Evolutionary conservation across 2,113 vertebrate genomes (phyloP).

Genomic region (Prionailurus bengalensis): DNA sequence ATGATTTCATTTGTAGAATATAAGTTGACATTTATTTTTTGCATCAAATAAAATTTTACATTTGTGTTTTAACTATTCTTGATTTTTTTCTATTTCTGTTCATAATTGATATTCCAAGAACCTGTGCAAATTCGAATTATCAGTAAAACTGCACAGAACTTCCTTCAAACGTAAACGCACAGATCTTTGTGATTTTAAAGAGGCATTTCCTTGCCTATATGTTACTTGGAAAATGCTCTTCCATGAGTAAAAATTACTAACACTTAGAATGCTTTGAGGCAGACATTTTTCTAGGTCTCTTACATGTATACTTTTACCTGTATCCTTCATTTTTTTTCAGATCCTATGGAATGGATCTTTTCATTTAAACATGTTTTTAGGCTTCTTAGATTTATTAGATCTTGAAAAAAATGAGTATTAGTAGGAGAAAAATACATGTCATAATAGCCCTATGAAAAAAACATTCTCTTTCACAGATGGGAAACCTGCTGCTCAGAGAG

Average conservation of each 20-base stretch:
- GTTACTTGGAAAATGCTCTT: background rate
- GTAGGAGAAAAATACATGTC: conserved; percentile 81
- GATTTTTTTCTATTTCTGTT: background rate
- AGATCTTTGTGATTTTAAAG: background rate
- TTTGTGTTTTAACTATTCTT: background rate
- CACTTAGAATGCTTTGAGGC: background rate
- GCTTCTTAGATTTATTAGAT: conserved; percentile 75
- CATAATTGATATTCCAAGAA: background rate
- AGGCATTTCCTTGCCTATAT: background rate
- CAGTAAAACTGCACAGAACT: background rate
- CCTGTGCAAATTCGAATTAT: background rate
- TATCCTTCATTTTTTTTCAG: too few species aligned
- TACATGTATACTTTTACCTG: background rate
- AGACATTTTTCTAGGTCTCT: background rate
- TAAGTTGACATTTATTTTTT: background rate
- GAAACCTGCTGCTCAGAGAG: background rate
- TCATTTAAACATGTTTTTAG: conserved; percentile 80
- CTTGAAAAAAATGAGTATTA: conserved; percentile 82
- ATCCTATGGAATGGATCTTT: conserved; percentile 39
- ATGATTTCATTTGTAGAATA: background rate
- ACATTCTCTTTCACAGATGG: background rate
- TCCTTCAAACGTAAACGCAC: background rate
- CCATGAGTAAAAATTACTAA: conserved; percentile 9
- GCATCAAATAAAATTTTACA: background rate
- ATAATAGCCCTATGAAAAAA: background rate